Conservation (phyloP, 2,797 vertebrate species). For the Propithecus deckenii region DNA sequence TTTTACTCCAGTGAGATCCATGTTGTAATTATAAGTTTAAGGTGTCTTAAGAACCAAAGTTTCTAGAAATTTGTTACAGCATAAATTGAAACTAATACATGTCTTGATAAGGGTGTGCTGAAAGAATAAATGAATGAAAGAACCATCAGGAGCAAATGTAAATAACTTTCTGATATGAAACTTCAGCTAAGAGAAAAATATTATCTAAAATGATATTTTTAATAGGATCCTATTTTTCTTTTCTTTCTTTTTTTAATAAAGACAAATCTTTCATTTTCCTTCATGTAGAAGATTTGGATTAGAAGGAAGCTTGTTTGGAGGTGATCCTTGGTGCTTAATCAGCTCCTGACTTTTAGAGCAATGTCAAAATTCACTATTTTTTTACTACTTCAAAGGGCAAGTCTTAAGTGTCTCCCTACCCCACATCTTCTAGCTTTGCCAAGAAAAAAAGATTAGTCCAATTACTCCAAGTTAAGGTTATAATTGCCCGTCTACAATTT, state of each 20-base stretch:
- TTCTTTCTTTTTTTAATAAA: background rate
- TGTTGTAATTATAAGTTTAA: background rate
- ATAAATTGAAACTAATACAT: background rate
- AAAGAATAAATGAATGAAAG: background rate
- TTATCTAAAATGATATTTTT: background rate
- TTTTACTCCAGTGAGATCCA: background rate
- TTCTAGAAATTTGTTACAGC: background rate
- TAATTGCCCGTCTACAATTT: background rate
- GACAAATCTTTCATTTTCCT: background rate
- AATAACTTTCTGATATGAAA: background rate
- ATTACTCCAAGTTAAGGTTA: conserved; percentile 19
- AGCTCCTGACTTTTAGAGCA: background rate
- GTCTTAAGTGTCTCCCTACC: background rate
- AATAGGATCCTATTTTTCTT: background rate
- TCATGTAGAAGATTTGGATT: background rate
- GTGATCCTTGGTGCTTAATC: background rate
- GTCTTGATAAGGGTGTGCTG: background rate
- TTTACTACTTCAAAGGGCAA: background rate
- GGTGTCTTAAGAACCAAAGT: background rate
- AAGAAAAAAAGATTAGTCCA: background rate
- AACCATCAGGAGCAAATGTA: background rate
- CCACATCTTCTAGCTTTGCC: background rate
- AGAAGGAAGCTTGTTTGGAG: background rate
- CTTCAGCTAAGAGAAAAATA: background rate
- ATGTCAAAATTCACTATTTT: background rate